These are phyloP conservation scores for Halichoerus grypus DNA, from an alignment of 2,113 vertebrate genomes.

Conservation along the genomic window DNA sequence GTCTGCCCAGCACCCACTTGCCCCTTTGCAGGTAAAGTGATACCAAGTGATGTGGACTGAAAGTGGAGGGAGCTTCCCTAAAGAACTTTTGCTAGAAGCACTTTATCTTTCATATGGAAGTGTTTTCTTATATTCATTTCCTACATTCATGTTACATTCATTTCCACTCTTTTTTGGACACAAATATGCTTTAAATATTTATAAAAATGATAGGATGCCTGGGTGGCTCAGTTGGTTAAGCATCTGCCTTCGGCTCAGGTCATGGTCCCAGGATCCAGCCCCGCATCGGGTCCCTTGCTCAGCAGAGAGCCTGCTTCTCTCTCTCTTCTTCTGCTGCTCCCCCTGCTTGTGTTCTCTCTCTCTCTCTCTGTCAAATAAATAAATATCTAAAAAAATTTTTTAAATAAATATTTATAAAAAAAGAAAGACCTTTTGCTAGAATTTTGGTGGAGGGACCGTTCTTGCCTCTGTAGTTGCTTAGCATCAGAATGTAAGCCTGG, in stretches of 20 bases:
- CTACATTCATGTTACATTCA: not conserved
- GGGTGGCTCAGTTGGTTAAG: no score
- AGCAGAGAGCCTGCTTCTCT: no score
- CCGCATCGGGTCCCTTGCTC: no score
- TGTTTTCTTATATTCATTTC: not conserved
- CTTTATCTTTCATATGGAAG: not conserved
- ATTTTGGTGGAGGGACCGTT: not conserved
- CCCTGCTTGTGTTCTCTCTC: no score
- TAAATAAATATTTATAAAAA: not conserved
- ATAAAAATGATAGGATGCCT: not conserved
- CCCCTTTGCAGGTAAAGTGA: not conserved
- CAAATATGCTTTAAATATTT: not conserved
- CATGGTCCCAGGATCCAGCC: no score
- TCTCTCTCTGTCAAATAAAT: no score
- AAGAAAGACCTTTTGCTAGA: not conserved
- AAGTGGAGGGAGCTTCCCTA: not conserved
- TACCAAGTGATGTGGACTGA: no score
- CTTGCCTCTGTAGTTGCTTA: not conserved
- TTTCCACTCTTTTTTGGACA: not conserved
- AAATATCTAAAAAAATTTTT: no score
- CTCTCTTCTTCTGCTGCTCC: no score
- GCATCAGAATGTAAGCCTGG: not conserved
- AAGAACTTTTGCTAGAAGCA: not conserved
- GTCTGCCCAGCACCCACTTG: not conserved
- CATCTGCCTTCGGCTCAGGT: no score